Evolutionary conservation across 2,888 invertebrate genomes (phyloP), one percentile per base, ranked within the genome.

Genomic region (Dryobotodes eremita): DNA sequence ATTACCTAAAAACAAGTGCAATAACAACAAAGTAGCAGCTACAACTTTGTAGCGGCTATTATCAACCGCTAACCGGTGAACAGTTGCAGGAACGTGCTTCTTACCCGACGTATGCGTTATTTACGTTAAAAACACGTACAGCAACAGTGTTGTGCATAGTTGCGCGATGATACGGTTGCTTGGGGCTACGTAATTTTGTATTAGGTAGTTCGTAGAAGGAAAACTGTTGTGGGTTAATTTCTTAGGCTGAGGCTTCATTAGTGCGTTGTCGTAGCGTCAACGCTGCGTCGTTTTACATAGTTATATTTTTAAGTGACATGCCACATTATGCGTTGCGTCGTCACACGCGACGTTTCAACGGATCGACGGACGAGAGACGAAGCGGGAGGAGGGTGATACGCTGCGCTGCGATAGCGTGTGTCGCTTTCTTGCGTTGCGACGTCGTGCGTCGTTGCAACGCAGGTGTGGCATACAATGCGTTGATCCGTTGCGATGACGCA

Each of bases 71-170:
- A 65, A 86, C 62, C 70, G 69, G 71, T 57, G 69, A 77, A 62
- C 73, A 73, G 53, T 74, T 23, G 66, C 17, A 0, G 15, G 87
- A 80, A 87, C 87, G 87, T 87, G 87, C 74, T 71, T 68, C 4
- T 46, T 55, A 57, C 26, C 20, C 71, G 42, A 23, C 17, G 23
- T 61, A 20, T 23, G 36, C 65, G 42, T 31, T 88, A 82, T 87
- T 88, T 75, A 79, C 77, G 66, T 57, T 80, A 76, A 71, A 3
- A 57, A 80, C 87, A 87, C 87, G 87, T 87, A 64, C 79, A 0
- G 69, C 61, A 48, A 87, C 86, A 72, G 0, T 70, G 83, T 84
- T 62, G 83, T 74, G 53, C 86, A 86, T 86, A 82, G 46, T 76
- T 75, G 20, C 1, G 20, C 82, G 75, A 74, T 71, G 83, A 83